A percentile compares a stretch with the other conserved stretches of the same genome.
phyloP scores from a whole-genome alignment of 2,888 invertebrate species.

The Caenorhabditis afra region DNA sequence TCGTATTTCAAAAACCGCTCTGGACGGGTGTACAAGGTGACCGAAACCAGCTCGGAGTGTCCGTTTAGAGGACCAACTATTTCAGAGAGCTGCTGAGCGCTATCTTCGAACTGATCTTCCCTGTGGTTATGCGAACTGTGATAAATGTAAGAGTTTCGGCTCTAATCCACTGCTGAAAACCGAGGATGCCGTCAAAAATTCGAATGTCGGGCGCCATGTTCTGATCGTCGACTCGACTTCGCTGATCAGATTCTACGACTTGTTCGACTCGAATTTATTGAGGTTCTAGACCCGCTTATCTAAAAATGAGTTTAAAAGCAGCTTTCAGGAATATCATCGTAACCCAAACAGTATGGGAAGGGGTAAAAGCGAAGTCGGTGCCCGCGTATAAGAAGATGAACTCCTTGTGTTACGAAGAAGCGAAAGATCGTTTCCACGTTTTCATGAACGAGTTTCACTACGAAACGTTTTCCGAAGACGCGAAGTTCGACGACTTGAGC shows the following conservation, averaged over 20 bases:
- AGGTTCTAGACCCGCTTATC: slow-evolving; percentile 51
- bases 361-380: slow-evolving; percentile 86
- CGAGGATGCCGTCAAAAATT: slow-evolving; percentile 28
- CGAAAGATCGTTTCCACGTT: slow-evolving; percentile 86
- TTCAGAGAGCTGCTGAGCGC: slow-evolving; percentile 75
- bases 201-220: slow-evolving; percentile 57
- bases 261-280: slow-evolving; percentile 73
- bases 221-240: slow-evolving; percentile 72
- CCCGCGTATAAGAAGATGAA: slow-evolving; percentile 91
- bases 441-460: slow-evolving; percentile 98
- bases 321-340: slow-evolving; percentile 70
- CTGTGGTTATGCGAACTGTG: slow-evolving; percentile 68
- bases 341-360: slow-evolving; percentile 75
- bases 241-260: slow-evolving; percentile 73
- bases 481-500: slow-evolving; percentile 58
- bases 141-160: slow-evolving; percentile 51
- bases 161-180: slow-evolving; percentile 54
- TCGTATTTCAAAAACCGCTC: slow-evolving; percentile 68
- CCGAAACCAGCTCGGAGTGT: background rate
- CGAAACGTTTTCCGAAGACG: slow-evolving; percentile 86
- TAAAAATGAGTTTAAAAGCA: background rate
- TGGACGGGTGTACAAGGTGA: slow-evolving; percentile 66
- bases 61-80: background rate
- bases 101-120: slow-evolving; percentile 77
- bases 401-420: slow-evolving; percentile 85